These are phyloP conservation scores for Drosophila watanabei DNA, from an alignment of 1,140 invertebrate genomes.

Conservation along the genomic window DNA sequence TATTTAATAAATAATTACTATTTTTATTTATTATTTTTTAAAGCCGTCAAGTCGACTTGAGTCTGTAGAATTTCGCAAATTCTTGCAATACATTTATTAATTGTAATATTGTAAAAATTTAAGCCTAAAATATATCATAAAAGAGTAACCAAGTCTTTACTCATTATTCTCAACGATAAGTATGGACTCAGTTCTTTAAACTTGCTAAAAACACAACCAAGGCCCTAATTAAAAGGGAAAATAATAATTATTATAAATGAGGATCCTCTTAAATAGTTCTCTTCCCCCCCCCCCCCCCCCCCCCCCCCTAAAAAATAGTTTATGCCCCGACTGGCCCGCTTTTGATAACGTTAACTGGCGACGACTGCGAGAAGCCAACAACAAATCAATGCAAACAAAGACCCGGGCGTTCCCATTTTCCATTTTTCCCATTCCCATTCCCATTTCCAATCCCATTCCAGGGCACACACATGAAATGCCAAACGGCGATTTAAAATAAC, in stretches of 20 bases:
- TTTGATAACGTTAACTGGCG: conserved; percentile 53
- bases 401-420: conserved; percentile 2
- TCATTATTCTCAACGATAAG: neutral
- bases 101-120: neutral
- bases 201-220: neutral
- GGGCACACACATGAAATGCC: conserved; percentile 25
- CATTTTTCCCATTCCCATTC: neutral
- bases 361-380: conserved; percentile 24
- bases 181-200: neutral
- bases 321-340: conserved; percentile 54
- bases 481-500: conserved; percentile 79
- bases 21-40: too few species aligned
- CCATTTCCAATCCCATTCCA: neutral
- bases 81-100: too few species aligned
- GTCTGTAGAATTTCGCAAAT: too few species aligned
- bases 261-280: neutral
- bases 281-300: neutral
- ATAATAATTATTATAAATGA: conserved; percentile 1
- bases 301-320: conserved; percentile 8
- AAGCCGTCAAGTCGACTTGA: too few species aligned
- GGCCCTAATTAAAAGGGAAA: neutral
- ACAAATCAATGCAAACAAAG: conserved; percentile 59
- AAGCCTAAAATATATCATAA: neutral
- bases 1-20: too few species aligned
- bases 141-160: neutral